Conservation (phyloP, 2,113 vertebrate genomes). For the Oreochromis spilurus region DNA sequence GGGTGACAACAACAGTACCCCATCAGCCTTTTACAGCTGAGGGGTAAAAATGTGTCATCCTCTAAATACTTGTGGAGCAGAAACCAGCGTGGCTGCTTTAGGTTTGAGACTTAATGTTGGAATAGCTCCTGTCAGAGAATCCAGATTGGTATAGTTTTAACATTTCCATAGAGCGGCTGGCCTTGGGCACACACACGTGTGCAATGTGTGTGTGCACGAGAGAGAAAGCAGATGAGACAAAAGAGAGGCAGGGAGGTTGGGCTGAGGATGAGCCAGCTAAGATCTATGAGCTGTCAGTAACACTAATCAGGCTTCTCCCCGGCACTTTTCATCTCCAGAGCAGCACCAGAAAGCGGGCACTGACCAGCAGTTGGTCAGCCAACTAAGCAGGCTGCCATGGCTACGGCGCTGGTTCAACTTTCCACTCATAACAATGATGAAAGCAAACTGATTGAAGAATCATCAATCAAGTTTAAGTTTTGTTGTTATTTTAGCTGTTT, state of each 20-base stretch:
- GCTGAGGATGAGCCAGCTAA: slow-evolving; percentile 11
- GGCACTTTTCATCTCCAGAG: slow-evolving; percentile 58
- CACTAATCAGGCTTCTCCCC: slow-evolving; percentile 62
- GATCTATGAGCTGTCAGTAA: slow-evolving; percentile 65
- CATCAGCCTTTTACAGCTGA: not conserved
- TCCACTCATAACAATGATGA: not conserved
- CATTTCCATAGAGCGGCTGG: not conserved
- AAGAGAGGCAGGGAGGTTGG: not conserved
- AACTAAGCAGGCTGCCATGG: slow-evolving; percentile 13
- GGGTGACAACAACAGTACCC: not conserved
- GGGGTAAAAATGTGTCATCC: not conserved
- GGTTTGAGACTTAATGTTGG: not conserved
- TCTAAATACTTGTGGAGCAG: not conserved
- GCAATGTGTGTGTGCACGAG: not conserved
- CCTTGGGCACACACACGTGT: not conserved
- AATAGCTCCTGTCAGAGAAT: not conserved
- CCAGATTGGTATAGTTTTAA: not conserved
- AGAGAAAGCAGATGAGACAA: not conserved
- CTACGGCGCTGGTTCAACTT: not conserved
- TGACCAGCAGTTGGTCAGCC: slow-evolving; percentile 31
- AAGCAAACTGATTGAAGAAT: not conserved
- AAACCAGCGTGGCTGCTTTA: not conserved
- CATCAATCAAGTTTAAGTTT: not conserved
- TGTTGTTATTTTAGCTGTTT: not conserved
- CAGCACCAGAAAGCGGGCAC: slow-evolving; percentile 21